A percentile compares a stretch with the other conserved stretches of the same genome.
Conservation (phyloP, 2,113 vertebrate genomes). For the Micronisus gabar region DNA sequence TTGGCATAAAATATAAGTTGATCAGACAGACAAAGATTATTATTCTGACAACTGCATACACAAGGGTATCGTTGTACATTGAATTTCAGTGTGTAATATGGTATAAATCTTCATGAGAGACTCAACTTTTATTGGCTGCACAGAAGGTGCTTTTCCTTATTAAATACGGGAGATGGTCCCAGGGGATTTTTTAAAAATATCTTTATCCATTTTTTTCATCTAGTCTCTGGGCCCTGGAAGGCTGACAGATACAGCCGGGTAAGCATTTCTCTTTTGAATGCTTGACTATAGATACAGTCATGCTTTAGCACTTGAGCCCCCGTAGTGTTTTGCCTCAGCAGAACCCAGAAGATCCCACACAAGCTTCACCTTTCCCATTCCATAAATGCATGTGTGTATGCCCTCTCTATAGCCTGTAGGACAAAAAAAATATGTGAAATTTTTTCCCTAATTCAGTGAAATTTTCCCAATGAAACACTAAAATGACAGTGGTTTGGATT, state of each 20-base stretch:
- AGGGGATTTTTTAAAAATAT: slow-evolving; percentile 20
- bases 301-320: not conserved
- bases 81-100: slow-evolving; percentile 63
- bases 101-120: slow-evolving; percentile 68
- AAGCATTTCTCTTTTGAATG: not conserved
- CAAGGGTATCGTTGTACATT: slow-evolving; percentile 52
- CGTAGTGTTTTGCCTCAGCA: not conserved
- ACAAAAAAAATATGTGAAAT: not conserved
- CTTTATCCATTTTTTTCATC: slow-evolving; percentile 50
- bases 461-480: not conserved
- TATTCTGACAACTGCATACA: slow-evolving; percentile 68
- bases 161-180: slow-evolving; percentile 42
- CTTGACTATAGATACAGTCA: not conserved
- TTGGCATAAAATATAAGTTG: slow-evolving; percentile 68
- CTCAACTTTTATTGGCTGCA: slow-evolving; percentile 66
- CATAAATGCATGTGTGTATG: not conserved
- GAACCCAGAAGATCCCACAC: not conserved
- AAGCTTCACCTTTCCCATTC: not conserved
- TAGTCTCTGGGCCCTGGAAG: not conserved
- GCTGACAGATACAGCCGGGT: not conserved
- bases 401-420: not conserved
- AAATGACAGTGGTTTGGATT: not conserved
- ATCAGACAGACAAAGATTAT: slow-evolving; percentile 71
- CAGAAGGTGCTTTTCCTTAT: slow-evolving; percentile 70
- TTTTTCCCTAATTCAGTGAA: not conserved